Evolutionary conservation across 2,113 vertebrate species (phyloP).

Genomic region (Gopherus evgoodei): DNA sequence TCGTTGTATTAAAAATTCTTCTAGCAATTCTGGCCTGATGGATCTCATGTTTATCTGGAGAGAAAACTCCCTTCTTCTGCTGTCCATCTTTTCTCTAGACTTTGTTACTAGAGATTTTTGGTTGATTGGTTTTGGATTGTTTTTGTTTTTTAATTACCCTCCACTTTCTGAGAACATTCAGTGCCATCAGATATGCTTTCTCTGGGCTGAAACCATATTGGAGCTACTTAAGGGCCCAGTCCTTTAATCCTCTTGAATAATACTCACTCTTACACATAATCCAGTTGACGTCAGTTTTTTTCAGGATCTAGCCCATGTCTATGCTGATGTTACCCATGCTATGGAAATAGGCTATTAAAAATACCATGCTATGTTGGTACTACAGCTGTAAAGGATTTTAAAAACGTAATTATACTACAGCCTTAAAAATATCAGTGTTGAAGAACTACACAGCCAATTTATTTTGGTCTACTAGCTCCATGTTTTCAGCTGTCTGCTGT

Average conservation of each 20-base stretch:
- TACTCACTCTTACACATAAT: background rate
- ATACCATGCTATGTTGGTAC: conserved; percentile 27
- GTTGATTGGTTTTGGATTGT: background rate
- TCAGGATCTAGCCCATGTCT: background rate
- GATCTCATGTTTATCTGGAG: background rate
- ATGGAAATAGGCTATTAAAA: conserved; percentile 51
- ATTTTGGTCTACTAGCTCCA: conserved; percentile 43
- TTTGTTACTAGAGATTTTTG: background rate
- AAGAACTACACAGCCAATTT: conserved; percentile 43
- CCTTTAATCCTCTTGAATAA: background rate
- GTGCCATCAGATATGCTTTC: background rate
- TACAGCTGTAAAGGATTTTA: conserved; percentile 64
- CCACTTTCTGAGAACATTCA: background rate
- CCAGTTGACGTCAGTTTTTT: background rate
- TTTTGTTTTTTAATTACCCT: background rate
- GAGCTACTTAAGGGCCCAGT: background rate
- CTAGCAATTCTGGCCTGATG: conserved; percentile 15
- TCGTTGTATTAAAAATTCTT: background rate
- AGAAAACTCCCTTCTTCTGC: background rate
- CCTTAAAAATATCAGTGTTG: conserved; percentile 50
- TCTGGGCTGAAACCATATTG: background rate
- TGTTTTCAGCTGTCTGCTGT: conserved; percentile 63
- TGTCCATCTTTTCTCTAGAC: background rate
- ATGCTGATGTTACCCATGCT: background rate
- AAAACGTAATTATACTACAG: conserved; percentile 46